Percentiles rank a stretch among this genome's conserved stretches.
Conservation (phyloP, 2,113 vertebrate species). For the Silurus glanis region DNA sequence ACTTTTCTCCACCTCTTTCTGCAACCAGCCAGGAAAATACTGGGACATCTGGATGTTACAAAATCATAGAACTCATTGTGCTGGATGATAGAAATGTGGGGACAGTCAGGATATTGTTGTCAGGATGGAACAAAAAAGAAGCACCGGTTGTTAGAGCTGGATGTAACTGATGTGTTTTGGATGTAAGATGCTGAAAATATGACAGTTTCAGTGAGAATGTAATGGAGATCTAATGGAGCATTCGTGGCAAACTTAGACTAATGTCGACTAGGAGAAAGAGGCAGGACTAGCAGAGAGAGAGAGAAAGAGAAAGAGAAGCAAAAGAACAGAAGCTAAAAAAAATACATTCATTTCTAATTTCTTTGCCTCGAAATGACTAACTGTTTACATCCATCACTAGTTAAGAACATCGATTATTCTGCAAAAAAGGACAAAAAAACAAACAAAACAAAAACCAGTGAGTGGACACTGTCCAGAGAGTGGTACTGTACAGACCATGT, state of each 20-base stretch:
- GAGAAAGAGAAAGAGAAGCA: not conserved
- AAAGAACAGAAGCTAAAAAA: not conserved
- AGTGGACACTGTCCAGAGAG: not conserved
- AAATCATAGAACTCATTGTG: not conserved
- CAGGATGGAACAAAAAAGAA: not conserved
- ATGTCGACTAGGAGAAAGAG: not conserved
- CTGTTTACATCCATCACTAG: not conserved
- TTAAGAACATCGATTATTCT: too few species aligned
- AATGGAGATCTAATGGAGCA: not conserved
- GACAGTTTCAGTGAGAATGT: not conserved
- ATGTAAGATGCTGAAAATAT: not conserved
- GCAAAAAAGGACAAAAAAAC: too few species aligned
- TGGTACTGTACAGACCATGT: too few species aligned
- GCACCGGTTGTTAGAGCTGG: not conserved
- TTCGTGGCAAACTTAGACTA: not conserved
- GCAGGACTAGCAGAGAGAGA: not conserved
- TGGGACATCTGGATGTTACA: not conserved
- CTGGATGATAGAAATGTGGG: not conserved
- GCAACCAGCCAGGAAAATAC: not conserved
- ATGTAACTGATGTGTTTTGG: not conserved
- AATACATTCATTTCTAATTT: not conserved
- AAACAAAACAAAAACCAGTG: not conserved
- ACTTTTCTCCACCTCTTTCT: not conserved
- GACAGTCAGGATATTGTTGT: not conserved
- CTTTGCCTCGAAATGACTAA: not conserved